A percentile compares a stretch with the other conserved stretches of the same genome.
phyloP scores from a whole-genome alignment of 2,888 invertebrate genomes.

The Papilio gigon region DNA sequence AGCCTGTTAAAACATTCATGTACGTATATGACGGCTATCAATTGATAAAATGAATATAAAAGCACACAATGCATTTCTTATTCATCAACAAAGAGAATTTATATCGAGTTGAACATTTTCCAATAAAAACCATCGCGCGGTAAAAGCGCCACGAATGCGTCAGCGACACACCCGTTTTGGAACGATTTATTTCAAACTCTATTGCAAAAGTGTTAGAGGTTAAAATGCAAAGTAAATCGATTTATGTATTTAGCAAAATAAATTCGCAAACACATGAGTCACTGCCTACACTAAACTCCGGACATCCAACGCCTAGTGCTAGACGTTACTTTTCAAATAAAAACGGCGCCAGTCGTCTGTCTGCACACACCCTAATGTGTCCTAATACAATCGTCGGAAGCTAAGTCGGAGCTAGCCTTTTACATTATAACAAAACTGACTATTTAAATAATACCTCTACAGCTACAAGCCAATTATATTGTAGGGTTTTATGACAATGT shows the following conservation, averaged over 20 bases:
- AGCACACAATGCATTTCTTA: constrained; percentile 35
- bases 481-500: too few relatives aligned
- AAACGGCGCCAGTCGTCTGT: constrained; percentile 37
- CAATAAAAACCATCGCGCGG: constrained; percentile 33
- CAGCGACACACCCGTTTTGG: constrained; percentile 19
- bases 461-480: neutral
- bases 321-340: constrained; percentile 35
- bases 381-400: neutral
- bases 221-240: constrained; percentile 3
- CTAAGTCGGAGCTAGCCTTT: neutral
- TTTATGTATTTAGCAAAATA: constrained; percentile 15
- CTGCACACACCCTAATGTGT: constrained; percentile 23
- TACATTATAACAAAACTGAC: neutral
- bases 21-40: constrained; percentile 9
- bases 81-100: constrained; percentile 33
- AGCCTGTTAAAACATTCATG: constrained; percentile 7
- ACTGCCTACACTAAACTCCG: constrained; percentile 30
- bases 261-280: constrained; percentile 39
- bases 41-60: neutral
- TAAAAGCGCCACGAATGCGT: constrained; percentile 30
- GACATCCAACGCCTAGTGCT: constrained; percentile 27
- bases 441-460: neutral
- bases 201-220: neutral
- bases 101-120: constrained; percentile 30
- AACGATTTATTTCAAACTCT: neutral